Evolutionary conservation across 2,797 vertebrate genomes (phyloP).

Genomic region (Uromys caudimaculatus): DNA sequence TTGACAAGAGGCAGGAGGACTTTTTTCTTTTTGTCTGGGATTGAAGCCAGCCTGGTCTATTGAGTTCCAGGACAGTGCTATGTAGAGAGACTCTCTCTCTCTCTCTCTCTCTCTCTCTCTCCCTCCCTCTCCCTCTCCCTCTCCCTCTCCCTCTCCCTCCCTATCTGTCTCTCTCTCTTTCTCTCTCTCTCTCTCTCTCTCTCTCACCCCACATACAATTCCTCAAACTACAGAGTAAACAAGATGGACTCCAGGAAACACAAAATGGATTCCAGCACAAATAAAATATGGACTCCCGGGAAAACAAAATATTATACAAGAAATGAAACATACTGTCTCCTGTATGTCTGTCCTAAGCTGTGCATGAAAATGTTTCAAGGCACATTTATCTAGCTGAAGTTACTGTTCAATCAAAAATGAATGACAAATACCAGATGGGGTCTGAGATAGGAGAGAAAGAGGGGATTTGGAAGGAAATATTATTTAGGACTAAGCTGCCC

Average conservation of each 20-base stretch:
- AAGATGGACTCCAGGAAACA: not conserved
- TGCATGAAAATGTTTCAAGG: not conserved
- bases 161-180: too few relatives aligned
- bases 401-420: not conserved
- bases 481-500: not conserved
- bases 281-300: not conserved
- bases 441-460: not conserved
- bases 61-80: not conserved
- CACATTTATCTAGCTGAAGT: not conserved
- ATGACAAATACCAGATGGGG: not conserved
- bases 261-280: not conserved
- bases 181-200: too few relatives aligned
- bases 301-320: not conserved
- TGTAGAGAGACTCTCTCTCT: too few relatives aligned
- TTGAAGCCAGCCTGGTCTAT: not conserved
- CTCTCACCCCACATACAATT: too few relatives aligned
- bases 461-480: not conserved
- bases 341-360: not conserved
- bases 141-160: too few relatives aligned
- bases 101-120: too few relatives aligned
- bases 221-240: not conserved
- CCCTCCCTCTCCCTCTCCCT: too few relatives aligned
- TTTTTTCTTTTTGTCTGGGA: not conserved
- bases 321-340: not conserved
- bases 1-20: not conserved